A percentile compares a stretch with the other conserved stretches of the same genome.
These are phyloP conservation scores for Pharmacophagus antenor DNA, from an alignment of 2,888 invertebrate species.

Conservation along the genomic window DNA sequence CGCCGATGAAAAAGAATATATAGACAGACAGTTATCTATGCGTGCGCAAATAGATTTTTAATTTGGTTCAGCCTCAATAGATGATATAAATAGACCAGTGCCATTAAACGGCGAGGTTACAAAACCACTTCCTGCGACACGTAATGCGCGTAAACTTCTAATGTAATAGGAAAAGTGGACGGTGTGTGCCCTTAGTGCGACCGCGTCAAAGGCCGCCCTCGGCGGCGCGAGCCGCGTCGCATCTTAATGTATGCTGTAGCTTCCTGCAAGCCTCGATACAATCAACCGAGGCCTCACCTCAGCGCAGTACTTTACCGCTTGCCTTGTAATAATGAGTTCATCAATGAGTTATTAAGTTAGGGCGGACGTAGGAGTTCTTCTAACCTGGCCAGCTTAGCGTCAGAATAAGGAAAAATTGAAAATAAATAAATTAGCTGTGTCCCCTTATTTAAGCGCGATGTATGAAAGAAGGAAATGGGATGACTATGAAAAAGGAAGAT, in stretches of 20 bases:
- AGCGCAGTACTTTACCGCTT: no score
- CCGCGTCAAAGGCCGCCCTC: conserved; percentile 26
- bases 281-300: not conserved
- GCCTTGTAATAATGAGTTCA: no score
- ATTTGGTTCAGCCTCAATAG: conserved; percentile 5
- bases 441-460: no score
- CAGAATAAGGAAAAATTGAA: no score
- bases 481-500: no score
- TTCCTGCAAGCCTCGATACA: not conserved
- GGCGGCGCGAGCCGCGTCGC: conserved; percentile 10
- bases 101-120: conserved; percentile 22
- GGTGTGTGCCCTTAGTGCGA: conserved; percentile 23
- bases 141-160: conserved; percentile 29
- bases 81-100: conserved; percentile 17
- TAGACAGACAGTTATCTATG: not conserved
- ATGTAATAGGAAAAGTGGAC: conserved; percentile 30
- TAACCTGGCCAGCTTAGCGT: no score
- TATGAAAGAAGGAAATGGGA: no score
- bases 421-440: no score
- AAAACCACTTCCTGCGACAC: conserved; percentile 26
- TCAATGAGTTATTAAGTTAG: no score
- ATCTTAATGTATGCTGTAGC: no score
- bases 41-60: not conserved
- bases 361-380: no score
- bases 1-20: not conserved